Evolutionary conservation across 2,888 invertebrate species (phyloP), one percentile per base, ranked within the genome.

Genomic region (Tiliacea aurago): DNA sequence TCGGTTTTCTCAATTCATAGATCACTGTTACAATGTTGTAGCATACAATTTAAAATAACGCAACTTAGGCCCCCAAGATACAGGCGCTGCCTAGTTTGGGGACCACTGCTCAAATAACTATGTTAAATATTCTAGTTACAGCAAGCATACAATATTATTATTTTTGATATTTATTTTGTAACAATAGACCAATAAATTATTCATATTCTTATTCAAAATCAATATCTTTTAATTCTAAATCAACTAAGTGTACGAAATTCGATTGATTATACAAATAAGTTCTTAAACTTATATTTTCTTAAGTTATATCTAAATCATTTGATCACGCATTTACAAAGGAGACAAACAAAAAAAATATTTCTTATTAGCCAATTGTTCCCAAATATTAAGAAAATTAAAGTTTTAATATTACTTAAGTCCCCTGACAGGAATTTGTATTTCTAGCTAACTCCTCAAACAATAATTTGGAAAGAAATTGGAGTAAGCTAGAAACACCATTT

Each of bases 361-460:
- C 47, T 56, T 67, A 64, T 51, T 41, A 69, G 68, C 63, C 63
- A 45, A 70, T 81, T 78, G 73, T 43, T 81, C 82, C 82, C 82
- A 71, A 43, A 71, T 69, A 69, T 65, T 70, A 56, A 37, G 23
- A 73, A 81, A 77, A 13, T n/a, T 49, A 68, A 68, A 33, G 15
- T 59, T 53, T 47, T 33, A 23, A 67, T 53, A 61, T 80, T n/a
- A n/a, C n/a, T n/a, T 80, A 81, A 81, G 78, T 78, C 82, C 70
- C 73, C 63, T 51, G 18, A 64, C 41, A 66, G 55, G 47, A 64
- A 77, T 23, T n/a, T 55, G 28, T 64, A n/a, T 71, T 73, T 66
- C 58, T 66, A 73, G 15, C 33, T 28, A 33, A 55, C 4, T 71
- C n/a, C 18, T 70, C 33, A 65, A 58, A 76, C 15, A 37, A 37